phyloP scores from a whole-genome alignment of 1,140 invertebrate species.

The Brachionus angularis region DNA sequence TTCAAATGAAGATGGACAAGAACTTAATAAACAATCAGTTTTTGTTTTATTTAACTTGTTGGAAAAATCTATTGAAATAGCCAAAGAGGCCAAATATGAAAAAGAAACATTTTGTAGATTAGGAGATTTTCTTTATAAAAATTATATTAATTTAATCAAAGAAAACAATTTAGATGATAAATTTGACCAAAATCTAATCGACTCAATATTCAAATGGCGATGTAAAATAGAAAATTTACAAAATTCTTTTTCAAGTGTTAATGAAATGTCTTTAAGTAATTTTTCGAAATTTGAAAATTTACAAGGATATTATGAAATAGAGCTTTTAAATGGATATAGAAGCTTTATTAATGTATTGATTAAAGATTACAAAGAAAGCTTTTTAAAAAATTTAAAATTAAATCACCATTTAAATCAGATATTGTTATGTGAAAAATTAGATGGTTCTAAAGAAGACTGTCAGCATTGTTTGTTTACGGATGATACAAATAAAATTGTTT shows the following conservation, averaged over 20 bases:
- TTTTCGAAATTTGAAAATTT: slow-evolving; percentile 12
- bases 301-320: slow-evolving; percentile 4
- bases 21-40: neutral
- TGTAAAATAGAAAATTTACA: slow-evolving; percentile 24
- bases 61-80: neutral
- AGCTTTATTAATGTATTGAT: neutral
- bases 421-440: neutral
- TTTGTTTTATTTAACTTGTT: too few relatives aligned
- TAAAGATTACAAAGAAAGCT: neutral
- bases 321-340: slow-evolving; percentile 21
- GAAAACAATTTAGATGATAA: neutral
- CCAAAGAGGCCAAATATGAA: neutral
- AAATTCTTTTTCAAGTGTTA: slow-evolving; percentile 9
- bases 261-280: slow-evolving; percentile 24
- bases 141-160: slow-evolving; percentile 5
- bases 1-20: too few relatives aligned
- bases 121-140: slow-evolving; percentile 35
- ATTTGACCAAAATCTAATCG: slow-evolving; percentile 8
- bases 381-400: neutral
- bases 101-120: neutral
- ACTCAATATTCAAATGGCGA: slow-evolving; percentile 14
- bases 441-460: neutral
- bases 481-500: slow-evolving; percentile 10
- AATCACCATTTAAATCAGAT: slow-evolving; percentile 7
- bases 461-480: slow-evolving; percentile 1